A percentile compares a stretch with the other conserved stretches of the same genome.
Evolutionary conservation across 2,797 vertebrate genomes (phyloP).

Genomic region (Hydrophis major): DNA sequence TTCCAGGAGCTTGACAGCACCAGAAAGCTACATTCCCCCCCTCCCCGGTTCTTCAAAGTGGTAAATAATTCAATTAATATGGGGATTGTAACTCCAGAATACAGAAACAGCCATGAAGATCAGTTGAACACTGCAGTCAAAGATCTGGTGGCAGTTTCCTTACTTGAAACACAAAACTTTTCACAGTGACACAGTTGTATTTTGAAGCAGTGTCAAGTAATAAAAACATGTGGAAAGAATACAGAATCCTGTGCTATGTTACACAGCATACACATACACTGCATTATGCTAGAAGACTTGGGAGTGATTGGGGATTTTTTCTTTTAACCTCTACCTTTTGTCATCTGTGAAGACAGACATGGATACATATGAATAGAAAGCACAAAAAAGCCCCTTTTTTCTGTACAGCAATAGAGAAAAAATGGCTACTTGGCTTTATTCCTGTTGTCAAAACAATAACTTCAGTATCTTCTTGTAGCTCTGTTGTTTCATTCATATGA

Average conservation of each 20-base stretch:
- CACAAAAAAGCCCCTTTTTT: background rate
- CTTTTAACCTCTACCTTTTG: background rate
- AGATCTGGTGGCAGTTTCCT: background rate
- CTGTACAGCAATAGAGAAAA: background rate
- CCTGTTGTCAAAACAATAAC: background rate
- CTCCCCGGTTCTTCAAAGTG: background rate
- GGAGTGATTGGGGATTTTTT: background rate
- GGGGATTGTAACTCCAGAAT: background rate
- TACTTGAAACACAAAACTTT: background rate
- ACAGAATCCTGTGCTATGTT: background rate
- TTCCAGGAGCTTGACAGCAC: background rate
- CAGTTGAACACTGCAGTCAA: background rate
- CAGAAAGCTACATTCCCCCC: no score
- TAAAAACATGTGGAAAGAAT: background rate
- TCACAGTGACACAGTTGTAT: background rate
- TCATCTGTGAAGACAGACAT: background rate
- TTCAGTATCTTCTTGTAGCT: background rate
- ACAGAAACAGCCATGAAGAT: background rate
- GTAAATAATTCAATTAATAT: background rate
- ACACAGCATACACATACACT: background rate
- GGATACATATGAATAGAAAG: background rate
- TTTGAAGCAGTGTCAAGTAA: background rate
- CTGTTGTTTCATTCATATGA: background rate
- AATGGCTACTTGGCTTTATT: background rate
- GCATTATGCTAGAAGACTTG: background rate